Base-by-base conservation (phyloP, 1,140 invertebrate genomes). In the Anthonomus grandis region DNA sequence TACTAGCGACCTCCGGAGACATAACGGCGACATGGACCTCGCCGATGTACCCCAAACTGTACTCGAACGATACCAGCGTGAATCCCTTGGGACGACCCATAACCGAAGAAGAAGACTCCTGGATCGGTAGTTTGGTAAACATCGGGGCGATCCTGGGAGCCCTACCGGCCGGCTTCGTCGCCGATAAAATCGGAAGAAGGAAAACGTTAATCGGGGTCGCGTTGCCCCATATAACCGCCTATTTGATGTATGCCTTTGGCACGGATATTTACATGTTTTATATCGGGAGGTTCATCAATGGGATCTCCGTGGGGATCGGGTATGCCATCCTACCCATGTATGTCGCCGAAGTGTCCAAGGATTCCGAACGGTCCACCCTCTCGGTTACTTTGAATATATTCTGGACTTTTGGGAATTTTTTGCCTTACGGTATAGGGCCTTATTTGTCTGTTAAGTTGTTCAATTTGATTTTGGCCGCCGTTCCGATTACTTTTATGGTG, bases 41-140 rank as follows among this genome's bases (percentile, higher is more conserved):
- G 4, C 86, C 87, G 0, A 71, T 84, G 3, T 75, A 81, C 2
- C 73, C 79, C 1, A 82, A 82, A 63, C 69, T 89, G 9, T 17
- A 58, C 27, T 50, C 46, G 9, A 37, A 41, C 38, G 57, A 64
- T 34, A 25, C 58, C 4, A 31, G 63, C 0, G 34, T 63, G 8
- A 70, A 66, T 54, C 68, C 66, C 4, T 5, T 70, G 12, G 75
- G 74, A 0, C 59, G 57, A 3, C 48, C 51, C 9, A 66, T 81
- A 2, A 77, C 73, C 0, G 12, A 57, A 0, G 76, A 81, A 2
- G 75, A 89, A 65, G 73, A 75, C 36, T 86, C 89, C 0, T 94
- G 89, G 90, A 86, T 94, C 53, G 87, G 85, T 0, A 89, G 88
- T 0, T 70, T 93, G 6, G 74, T 93, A 39, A 82, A 88, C 0